These are phyloP conservation scores for Melanerpes aurifrons DNA, from an alignment of 2,113 vertebrate genomes.

Conservation along the genomic window DNA sequence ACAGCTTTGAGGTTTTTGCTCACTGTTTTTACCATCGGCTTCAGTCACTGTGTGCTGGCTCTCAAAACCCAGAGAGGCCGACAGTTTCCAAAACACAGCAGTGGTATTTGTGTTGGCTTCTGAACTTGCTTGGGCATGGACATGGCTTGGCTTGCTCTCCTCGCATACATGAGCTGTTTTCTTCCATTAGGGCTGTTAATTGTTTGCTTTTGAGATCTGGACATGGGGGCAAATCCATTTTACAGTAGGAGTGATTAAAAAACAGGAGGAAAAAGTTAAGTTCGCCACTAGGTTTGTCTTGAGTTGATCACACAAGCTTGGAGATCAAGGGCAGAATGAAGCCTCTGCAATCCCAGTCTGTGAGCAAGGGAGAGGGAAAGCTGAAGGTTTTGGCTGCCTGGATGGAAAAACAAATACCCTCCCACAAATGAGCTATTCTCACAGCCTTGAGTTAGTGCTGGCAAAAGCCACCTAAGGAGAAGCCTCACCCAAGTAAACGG, in stretches of 20 bases:
- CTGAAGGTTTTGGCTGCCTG: slow-evolving; percentile 68
- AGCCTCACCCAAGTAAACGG: neutral
- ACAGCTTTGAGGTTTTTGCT: slow-evolving; percentile 58
- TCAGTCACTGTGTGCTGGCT: slow-evolving; percentile 11
- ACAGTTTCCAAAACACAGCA: slow-evolving; percentile 46
- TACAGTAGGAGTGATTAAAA: neutral
- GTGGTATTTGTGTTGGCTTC: slow-evolving; percentile 60
- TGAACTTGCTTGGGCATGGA: slow-evolving; percentile 1
- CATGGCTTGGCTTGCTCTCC: slow-evolving; percentile 6
- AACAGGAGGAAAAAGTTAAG: neutral
- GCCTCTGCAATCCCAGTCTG: neutral
- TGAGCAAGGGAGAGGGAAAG: slow-evolving; percentile 19
- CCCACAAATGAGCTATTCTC: slow-evolving; percentile 67
- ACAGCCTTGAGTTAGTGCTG: slow-evolving; percentile 61
- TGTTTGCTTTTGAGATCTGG: slow-evolving; percentile 20
- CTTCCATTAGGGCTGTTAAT: slow-evolving; percentile 28
- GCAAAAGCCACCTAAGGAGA: slow-evolving; percentile 35
- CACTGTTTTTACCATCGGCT: slow-evolving; percentile 24
- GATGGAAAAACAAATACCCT: slow-evolving; percentile 72
- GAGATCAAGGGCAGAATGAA: neutral
- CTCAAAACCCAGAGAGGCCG: slow-evolving; percentile 19
- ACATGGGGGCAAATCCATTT: neutral
- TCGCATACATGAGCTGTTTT: neutral
- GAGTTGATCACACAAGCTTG: neutral
- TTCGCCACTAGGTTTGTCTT: neutral